These are phyloP conservation scores for Drosophila pallidifrons DNA, from an alignment of 1,140 invertebrate genomes.

Conservation along the genomic window DNA sequence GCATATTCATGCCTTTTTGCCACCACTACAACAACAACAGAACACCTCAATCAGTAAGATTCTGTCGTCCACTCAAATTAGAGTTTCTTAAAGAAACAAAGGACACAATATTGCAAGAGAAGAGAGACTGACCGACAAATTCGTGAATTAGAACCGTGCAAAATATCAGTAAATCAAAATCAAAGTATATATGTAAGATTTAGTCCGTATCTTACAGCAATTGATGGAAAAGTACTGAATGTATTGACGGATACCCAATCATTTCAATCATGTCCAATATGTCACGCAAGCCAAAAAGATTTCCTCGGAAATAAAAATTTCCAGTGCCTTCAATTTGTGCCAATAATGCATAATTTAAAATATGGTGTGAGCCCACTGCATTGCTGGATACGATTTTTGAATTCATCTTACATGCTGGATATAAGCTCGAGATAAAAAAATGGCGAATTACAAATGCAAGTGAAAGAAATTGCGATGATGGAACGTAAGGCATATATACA, in stretches of 20 bases:
- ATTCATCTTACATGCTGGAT: neutral
- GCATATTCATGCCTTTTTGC: too few species aligned
- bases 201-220: slow-evolving; percentile 3
- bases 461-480: slow-evolving; percentile 1
- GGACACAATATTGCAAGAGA: too few species aligned
- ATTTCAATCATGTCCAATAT: slow-evolving; percentile 20
- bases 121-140: too few species aligned
- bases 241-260: slow-evolving; percentile 13
- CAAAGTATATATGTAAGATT: slow-evolving; percentile 5
- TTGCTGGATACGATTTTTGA: neutral
- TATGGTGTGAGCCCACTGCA: neutral
- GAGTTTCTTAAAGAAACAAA: too few species aligned
- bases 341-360: slow-evolving; percentile 15
- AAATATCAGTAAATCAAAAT: neutral
- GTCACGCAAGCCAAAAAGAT: slow-evolving; percentile 10
- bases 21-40: too few species aligned
- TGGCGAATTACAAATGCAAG: slow-evolving; percentile 7
- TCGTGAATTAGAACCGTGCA: too few species aligned
- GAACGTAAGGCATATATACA: slow-evolving; percentile 10
- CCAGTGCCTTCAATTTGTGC: slow-evolving; percentile 17
- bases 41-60: too few species aligned
- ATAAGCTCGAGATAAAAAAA: slow-evolving; percentile 2
- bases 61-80: too few species aligned
- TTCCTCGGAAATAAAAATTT: slow-evolving; percentile 22
- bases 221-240: slow-evolving; percentile 23